A percentile compares a stretch with the other conserved stretches of the same genome.
phyloP scores from a whole-genome alignment of 2,888 invertebrate species.

The Drosophila mimetica region DNA sequence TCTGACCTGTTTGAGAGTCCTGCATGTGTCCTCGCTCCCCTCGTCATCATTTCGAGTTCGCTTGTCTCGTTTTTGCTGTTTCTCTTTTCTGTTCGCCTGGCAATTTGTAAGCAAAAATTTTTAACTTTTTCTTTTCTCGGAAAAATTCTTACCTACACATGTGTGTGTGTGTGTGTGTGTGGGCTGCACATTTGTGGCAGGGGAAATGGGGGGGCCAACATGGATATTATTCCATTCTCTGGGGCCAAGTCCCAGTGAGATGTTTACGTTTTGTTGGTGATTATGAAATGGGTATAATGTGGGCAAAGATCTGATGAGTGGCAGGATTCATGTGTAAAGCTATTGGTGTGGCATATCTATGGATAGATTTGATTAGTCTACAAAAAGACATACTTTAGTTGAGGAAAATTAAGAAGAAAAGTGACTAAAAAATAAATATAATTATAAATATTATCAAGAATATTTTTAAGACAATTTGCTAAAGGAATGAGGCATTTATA shows the following conservation, averaged over 20 bases:
- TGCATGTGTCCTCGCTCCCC: slow-evolving; percentile 12
- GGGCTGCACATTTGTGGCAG: neutral
- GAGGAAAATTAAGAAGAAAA: too few relatives aligned
- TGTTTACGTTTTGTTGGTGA: slow-evolving; percentile 40
- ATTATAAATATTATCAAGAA: too few relatives aligned
- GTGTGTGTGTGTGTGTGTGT: slow-evolving; percentile 2
- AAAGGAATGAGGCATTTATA: too few relatives aligned
- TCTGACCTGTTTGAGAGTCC: slow-evolving; percentile 39
- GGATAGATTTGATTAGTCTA: too few relatives aligned
- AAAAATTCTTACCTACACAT: slow-evolving; percentile 10
- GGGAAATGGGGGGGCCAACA: slow-evolving; percentile 11
- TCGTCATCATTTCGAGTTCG: neutral
- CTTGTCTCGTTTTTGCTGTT: slow-evolving; percentile 23
- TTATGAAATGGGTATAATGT: slow-evolving; percentile 33
- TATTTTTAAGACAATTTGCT: too few relatives aligned
- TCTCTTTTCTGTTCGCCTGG: slow-evolving; percentile 70
- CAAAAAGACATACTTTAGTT: too few relatives aligned
- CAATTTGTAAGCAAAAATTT: slow-evolving; percentile 77
- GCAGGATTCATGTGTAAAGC: slow-evolving; percentile 2
- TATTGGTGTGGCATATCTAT: neutral
- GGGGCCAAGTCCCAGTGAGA: slow-evolving; percentile 22
- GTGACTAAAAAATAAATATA: too few relatives aligned
- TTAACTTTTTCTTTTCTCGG: slow-evolving; percentile 58
- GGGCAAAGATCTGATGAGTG: neutral
- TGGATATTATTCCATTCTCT: slow-evolving; percentile 28